Base-by-base conservation (phyloP, 1,140 invertebrate genomes). In the Tetragnatha versicolor region DNA sequence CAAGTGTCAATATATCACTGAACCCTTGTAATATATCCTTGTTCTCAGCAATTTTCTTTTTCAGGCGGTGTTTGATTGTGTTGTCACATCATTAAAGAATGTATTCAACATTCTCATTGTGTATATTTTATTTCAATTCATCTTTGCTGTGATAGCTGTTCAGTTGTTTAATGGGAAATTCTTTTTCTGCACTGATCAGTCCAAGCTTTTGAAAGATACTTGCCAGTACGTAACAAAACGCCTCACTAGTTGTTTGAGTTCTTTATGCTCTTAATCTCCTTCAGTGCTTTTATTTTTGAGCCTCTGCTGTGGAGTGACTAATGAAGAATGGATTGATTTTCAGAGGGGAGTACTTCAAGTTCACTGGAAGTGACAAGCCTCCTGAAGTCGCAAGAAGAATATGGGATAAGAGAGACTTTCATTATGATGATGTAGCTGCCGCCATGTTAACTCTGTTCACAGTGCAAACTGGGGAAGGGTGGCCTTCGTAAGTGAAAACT, bases 51-150 rank as follows among this genome's bases (percentile, higher is more conserved):
- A 29, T 55, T 63, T n/a, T 73, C 69, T 76, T 60, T 78, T 96
- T 83, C 94, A 98, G 92, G 98, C 98, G 86, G 98, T 99, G 85
- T 99, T 99, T 89, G 98, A 99, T 90, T 99, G 98, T 91, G 97
- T 99, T 84, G 97, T 99, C 86, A 99, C 99, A 90, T 99, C 98
- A 86, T 91, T 99, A 87, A 99, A 99, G 90, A 99, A 99, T 89
- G 98, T 99, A 87, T 98, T 99, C 88, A 99, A 99, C 90, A 99
- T 99, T 91, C 93, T 99, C 86, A 98, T 99, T 87, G 98, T 99
- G 88, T 99, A 99, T 87, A 95, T 98, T 91, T 92, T 99, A 85
- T 99, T 99, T 91, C 97, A 99, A 92, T 99, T 99, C 90, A 99
- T 99, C 89, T 99, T 99, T 89, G 98, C 97, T 90, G 98, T 99